Conservation (phyloP, 1,140 invertebrate species). For the Brevipalpus yothersi region DNA sequence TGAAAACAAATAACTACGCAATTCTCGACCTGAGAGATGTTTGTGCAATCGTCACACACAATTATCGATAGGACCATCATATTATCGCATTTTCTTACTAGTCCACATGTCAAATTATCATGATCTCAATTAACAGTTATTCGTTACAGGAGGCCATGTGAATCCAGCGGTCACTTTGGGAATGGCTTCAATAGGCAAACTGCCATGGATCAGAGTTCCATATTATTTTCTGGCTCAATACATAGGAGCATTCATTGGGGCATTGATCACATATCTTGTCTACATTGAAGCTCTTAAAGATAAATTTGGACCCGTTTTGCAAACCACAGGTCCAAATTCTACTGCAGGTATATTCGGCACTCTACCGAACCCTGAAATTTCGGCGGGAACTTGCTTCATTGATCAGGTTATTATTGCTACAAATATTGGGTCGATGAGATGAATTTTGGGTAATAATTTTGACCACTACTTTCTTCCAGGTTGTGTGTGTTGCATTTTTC, state of each 20-base stretch:
- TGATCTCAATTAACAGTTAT: not conserved
- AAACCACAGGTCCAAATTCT: conserved; percentile 7
- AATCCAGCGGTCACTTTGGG: conserved; percentile 31
- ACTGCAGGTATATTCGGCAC: conserved; percentile 25
- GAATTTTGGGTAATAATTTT: not conserved
- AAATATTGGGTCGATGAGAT: too few species aligned
- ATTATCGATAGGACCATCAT: too few species aligned
- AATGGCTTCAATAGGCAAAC: conserved; percentile 21
- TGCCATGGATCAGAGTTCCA: conserved; percentile 22
- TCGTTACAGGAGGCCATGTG: conserved; percentile 23
- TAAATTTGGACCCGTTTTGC: conserved; percentile 13
- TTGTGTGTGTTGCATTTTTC: conserved; percentile 29
- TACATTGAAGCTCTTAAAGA: conserved; percentile 20
- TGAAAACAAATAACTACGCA: too few species aligned
- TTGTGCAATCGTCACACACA: too few species aligned
- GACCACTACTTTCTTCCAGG: conserved; percentile 17
- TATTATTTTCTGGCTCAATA: conserved; percentile 28
- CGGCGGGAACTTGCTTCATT: conserved; percentile 20
- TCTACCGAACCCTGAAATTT: conserved; percentile 24
- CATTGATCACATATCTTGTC: conserved; percentile 10
- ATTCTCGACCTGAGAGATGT: too few species aligned
- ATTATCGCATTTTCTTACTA: too few species aligned
- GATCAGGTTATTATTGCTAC: conserved; percentile 27
- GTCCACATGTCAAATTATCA: too few species aligned
- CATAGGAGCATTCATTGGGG: conserved; percentile 19